These are phyloP conservation scores for Seriola aureovittata DNA, from an alignment of 2,113 vertebrate genomes.

Conservation along the genomic window DNA sequence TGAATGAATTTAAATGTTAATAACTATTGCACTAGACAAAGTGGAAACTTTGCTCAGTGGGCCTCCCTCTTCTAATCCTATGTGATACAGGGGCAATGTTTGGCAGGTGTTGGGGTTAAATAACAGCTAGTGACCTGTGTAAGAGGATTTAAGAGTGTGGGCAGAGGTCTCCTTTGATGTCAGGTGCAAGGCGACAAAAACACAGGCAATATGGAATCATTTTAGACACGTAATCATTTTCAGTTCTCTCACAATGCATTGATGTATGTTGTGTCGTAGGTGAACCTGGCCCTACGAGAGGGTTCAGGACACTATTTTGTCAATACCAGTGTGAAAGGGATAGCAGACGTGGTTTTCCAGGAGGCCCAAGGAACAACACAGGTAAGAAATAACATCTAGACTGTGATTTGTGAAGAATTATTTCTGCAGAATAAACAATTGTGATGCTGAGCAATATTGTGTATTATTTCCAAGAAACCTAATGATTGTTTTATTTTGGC, in stretches of 20 bases:
- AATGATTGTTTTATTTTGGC: neutral
- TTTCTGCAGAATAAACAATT: neutral
- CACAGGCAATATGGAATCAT: neutral
- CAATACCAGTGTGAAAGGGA: conserved; percentile 87
- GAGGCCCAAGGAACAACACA: conserved; percentile 84
- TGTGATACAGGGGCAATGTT: conserved; percentile 28
- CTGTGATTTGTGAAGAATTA: conserved; percentile 6
- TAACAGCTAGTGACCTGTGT: conserved; percentile 55
- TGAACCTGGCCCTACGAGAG: conserved; percentile 87
- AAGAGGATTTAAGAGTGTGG: conserved; percentile 53
- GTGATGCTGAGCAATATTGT: neutral
- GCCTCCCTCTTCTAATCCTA: conserved; percentile 33
- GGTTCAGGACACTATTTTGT: conserved; percentile 96
- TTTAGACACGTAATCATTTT: neutral
- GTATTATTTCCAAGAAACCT: neutral
- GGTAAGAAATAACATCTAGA: conserved; percentile 81
- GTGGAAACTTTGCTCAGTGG: conserved; percentile 18
- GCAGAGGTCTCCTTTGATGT: conserved; percentile 46
- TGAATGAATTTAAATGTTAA: conserved; percentile 6
- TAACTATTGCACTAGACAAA: neutral
- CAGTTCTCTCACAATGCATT: neutral
- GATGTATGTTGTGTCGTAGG: conserved; percentile 79
- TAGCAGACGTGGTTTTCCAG: conserved; percentile 86
- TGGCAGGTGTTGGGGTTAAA: conserved; percentile 45
- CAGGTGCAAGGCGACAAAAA: conserved; percentile 10